Evolutionary conservation across 53 echinoderm and acorn worm species (phyloP).

Genomic region (Henricia sp.): DNA sequence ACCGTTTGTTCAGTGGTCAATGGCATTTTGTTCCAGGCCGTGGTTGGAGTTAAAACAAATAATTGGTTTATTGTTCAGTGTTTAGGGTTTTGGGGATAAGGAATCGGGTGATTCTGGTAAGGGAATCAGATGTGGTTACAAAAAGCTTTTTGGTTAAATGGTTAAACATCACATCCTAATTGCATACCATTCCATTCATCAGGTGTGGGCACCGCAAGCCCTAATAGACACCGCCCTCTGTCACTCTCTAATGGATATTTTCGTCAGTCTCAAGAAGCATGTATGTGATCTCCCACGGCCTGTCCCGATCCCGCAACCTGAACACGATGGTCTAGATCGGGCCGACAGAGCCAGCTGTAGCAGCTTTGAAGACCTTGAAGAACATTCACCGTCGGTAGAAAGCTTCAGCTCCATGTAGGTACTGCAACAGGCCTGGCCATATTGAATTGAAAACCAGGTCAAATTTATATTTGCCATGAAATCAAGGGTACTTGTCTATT

Average conservation of each 20-base stretch:
- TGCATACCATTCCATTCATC: background rate
- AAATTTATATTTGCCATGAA: too few relatives aligned
- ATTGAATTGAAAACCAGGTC: too few relatives aligned
- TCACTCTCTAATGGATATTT: conserved; percentile 63
- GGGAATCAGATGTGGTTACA: too few relatives aligned
- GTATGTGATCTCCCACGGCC: conserved; percentile 19
- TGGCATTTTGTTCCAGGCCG: too few relatives aligned
- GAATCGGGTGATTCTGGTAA: too few relatives aligned
- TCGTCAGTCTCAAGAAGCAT: conserved; percentile 50
- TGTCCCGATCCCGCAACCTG: background rate
- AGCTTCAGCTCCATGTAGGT: conserved; percentile 30
- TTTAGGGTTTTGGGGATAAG: too few relatives aligned
- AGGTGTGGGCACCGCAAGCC: conserved; percentile 87
- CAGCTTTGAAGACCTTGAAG: conserved; percentile 35
- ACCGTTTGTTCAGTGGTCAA: too few relatives aligned
- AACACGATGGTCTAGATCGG: background rate
- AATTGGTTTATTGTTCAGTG: too few relatives aligned
- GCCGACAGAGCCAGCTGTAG: background rate
- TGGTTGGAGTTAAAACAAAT: too few relatives aligned
- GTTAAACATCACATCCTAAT: background rate
- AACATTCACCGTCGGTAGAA: conserved; percentile 16
- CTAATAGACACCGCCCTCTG: conserved; percentile 77
- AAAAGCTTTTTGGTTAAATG: too few relatives aligned
- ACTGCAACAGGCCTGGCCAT: too few relatives aligned
- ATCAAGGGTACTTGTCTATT: too few relatives aligned